Conservation (phyloP, 2,888 invertebrate genomes). For the Labia minor region DNA sequence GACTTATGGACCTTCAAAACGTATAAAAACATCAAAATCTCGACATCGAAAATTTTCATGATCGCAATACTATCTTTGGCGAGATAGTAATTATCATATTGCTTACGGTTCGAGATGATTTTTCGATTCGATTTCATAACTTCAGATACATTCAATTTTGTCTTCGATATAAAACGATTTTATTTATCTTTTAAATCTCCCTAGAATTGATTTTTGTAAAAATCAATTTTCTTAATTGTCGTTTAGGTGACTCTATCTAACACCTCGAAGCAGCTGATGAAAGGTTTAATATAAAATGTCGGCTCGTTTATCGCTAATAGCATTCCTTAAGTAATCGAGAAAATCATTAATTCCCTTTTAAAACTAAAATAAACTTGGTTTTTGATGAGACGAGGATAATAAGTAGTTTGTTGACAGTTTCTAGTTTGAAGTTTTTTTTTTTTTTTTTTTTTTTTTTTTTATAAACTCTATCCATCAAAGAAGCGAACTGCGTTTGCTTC, state of each 20-base stretch:
- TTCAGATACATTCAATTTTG: too few species aligned
- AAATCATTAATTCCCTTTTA: neutral
- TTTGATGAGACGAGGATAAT: neutral
- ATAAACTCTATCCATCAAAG: neutral
- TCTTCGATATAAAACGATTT: too few species aligned
- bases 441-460: too few species aligned
- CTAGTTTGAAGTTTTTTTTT: neutral
- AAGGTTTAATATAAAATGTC: slow-evolving; percentile 4
- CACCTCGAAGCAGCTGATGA: slow-evolving; percentile 4
- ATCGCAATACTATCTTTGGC: too few species aligned
- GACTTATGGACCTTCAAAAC: too few species aligned
- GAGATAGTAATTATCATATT: too few species aligned
- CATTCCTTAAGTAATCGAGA: slow-evolving; percentile 2
- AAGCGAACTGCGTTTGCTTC: neutral
- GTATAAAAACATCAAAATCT: too few species aligned
- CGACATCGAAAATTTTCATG: too few species aligned
- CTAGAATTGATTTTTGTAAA: neutral
- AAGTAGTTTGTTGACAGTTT: neutral
- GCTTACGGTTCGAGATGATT: too few species aligned
- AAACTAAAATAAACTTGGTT: slow-evolving; percentile 13
- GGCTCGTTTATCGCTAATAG: slow-evolving; percentile 5
- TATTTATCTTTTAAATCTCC: too few species aligned
- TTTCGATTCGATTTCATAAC: too few species aligned
- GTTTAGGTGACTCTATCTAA: neutral
- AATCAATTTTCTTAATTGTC: neutral